Conservation (phyloP, 2,888 invertebrate species). For the Phengaris alcon region DNA sequence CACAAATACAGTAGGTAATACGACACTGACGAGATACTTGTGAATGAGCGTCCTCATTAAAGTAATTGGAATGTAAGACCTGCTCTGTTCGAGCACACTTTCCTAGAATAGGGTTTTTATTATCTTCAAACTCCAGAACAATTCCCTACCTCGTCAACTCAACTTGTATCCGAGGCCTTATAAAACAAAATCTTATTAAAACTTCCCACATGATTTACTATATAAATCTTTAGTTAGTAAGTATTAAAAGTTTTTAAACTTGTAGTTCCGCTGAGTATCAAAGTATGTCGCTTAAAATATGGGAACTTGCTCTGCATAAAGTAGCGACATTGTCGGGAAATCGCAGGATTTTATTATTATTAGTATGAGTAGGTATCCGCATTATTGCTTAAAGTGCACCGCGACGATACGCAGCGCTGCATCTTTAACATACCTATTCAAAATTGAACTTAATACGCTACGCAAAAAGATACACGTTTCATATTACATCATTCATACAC, state of each 20-base stretch:
- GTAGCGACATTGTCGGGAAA: not conserved
- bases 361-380: not conserved
- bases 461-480: too few species aligned
- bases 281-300: constrained; percentile 11
- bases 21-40: not conserved
- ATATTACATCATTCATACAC: too few species aligned
- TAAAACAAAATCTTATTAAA: constrained; percentile 19
- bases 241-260: constrained; percentile 17
- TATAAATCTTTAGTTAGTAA: constrained; percentile 35
- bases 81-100: not conserved
- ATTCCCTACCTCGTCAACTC: not conserved
- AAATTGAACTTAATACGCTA: too few species aligned
- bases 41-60: constrained; percentile 9
- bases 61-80: constrained; percentile 15
- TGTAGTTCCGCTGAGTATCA: not conserved
- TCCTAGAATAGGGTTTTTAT: constrained; percentile 9
- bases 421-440: too few species aligned
- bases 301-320: not conserved
- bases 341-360: not conserved
- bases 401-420: too few species aligned
- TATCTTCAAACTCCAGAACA: not conserved
- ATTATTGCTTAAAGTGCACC: not conserved
- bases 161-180: not conserved
- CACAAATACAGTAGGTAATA: not conserved
- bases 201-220: constrained; percentile 61